A percentile compares a stretch with the other conserved stretches of the same genome.
These are phyloP conservation scores for Rhinopomastus cyanomelas DNA, from an alignment of 2,113 vertebrate species.

Conservation along the genomic window DNA sequence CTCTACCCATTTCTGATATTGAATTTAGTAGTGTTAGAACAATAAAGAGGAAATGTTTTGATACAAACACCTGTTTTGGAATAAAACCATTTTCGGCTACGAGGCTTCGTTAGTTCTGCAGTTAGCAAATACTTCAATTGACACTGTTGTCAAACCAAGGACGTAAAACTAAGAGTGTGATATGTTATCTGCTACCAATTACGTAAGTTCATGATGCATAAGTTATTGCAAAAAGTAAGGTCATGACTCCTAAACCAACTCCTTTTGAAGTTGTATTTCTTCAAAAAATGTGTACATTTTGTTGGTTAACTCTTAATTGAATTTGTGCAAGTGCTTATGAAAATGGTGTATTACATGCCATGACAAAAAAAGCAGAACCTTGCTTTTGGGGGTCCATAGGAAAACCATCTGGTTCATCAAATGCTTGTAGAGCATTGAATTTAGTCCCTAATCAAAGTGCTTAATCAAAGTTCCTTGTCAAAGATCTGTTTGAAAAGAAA, in stretches of 20 bases:
- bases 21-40: neutral
- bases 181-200: conserved; percentile 69
- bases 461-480: neutral
- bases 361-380: neutral
- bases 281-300: conserved; percentile 57
- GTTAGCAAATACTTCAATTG: conserved; percentile 70
- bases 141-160: conserved; percentile 70
- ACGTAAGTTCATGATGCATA: conserved; percentile 65
- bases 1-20: neutral
- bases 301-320: conserved; percentile 52
- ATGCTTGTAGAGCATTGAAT: neutral
- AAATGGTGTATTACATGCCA: neutral
- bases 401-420: neutral
- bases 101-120: conserved; percentile 47
- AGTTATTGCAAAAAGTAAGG: conserved; percentile 67
- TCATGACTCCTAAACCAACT: conserved; percentile 53
- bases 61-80: conserved; percentile 7
- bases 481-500: neutral
- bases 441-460: neutral
- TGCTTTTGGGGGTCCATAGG: neutral
- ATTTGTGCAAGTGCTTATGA: conserved; percentile 24
- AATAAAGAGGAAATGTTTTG: conserved; percentile 13
- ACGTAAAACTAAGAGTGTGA: conserved; percentile 62
- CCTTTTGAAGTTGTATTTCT: conserved; percentile 59
- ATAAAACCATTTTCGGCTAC: conserved; percentile 52